These are phyloP conservation scores for Sapayoa aenigma DNA, from an alignment of 2,113 vertebrate genomes.

Conservation along the genomic window DNA sequence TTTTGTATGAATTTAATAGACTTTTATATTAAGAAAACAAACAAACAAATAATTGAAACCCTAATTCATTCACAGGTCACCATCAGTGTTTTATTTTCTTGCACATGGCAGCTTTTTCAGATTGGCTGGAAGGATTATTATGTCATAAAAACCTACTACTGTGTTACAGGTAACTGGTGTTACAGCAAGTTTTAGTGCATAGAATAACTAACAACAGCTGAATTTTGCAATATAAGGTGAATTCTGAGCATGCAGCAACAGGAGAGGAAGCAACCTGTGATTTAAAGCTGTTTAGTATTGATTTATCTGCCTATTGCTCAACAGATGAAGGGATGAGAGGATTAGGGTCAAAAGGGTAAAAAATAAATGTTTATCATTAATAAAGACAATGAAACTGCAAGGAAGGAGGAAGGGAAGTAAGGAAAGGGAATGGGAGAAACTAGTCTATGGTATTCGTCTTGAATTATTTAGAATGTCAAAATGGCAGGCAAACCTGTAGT, in stretches of 20 bases:
- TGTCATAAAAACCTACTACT: slow-evolving; percentile 14
- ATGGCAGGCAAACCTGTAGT: not conserved
- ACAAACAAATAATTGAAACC: not conserved
- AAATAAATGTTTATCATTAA: not conserved
- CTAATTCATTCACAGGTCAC: not conserved
- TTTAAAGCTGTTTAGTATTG: not conserved
- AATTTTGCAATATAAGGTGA: not conserved
- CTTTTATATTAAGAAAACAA: not conserved
- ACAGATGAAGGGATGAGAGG: not conserved
- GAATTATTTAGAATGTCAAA: not conserved
- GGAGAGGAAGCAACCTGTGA: not conserved
- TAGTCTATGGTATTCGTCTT: not conserved
- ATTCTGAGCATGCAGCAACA: not conserved
- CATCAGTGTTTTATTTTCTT: not conserved
- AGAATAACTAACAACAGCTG: not conserved
- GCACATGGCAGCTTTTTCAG: slow-evolving; percentile 11
- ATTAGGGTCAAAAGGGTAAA: not conserved
- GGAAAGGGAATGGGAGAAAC: not conserved
- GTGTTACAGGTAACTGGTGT: not conserved
- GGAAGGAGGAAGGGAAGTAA: not conserved
- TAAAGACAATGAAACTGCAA: not conserved
- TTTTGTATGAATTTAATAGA: not conserved
- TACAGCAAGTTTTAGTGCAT: not conserved
- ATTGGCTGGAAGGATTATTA: slow-evolving; percentile 25
- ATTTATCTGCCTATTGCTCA: not conserved